These are phyloP conservation scores for Ooceraea biroi DNA, from an alignment of 1,140 invertebrate genomes.

Conservation along the genomic window DNA sequence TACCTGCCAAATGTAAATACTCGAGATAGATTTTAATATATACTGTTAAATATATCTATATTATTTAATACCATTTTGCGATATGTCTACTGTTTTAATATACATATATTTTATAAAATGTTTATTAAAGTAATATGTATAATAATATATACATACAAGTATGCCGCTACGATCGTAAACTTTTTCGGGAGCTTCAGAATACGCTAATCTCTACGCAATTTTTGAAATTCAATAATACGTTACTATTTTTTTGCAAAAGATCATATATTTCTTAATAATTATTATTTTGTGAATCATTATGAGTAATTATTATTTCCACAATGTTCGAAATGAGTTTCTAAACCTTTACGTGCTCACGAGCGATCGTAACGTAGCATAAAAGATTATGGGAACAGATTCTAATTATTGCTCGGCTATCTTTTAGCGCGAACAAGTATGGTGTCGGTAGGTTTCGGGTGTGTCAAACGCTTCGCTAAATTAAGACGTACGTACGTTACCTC, in stretches of 20 bases:
- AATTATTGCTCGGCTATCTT: neutral
- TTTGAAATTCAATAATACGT: too few relatives aligned
- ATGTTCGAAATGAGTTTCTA: neutral
- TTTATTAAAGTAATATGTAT: slow-evolving; percentile 19
- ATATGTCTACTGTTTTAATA: slow-evolving; percentile 32
- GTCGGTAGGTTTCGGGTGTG: slow-evolving; percentile 44
- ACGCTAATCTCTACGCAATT: too few relatives aligned
- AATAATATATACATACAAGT: neutral
- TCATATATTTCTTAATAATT: too few relatives aligned
- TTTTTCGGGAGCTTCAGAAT: neutral
- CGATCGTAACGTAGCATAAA: slow-evolving; percentile 44
- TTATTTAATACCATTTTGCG: slow-evolving; percentile 24
- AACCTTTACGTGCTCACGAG: slow-evolving; percentile 12
- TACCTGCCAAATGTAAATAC: slow-evolving; percentile 82
- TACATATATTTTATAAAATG: slow-evolving; percentile 53
- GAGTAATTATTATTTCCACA: neutral
- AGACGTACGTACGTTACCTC: neutral
- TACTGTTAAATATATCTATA: slow-evolving; percentile 43
- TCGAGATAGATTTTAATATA: slow-evolving; percentile 70
- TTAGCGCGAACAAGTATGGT: slow-evolving; percentile 18
- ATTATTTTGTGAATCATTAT: neutral
- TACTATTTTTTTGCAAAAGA: too few relatives aligned
- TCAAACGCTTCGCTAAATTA: slow-evolving; percentile 10
- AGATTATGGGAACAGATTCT: slow-evolving; percentile 32
- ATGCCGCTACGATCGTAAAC: slow-evolving; percentile 50